phyloP scores from a whole-genome alignment of 1,140 invertebrate species.

The Phocides pigmalion region DNA sequence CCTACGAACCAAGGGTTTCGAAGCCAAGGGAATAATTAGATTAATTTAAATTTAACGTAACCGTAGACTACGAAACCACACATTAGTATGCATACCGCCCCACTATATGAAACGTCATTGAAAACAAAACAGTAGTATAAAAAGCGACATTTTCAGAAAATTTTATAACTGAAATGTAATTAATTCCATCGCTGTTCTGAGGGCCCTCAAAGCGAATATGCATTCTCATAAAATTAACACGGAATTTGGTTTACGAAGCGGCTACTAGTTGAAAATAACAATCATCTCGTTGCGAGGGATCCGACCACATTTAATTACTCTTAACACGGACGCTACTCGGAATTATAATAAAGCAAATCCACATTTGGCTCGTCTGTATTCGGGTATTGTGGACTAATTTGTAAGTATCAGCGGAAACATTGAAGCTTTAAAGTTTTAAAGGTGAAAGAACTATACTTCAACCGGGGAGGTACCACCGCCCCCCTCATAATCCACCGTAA shows the following conservation, averaged over 20 bases:
- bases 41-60: too few relatives aligned
- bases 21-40: too few relatives aligned
- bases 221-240: conserved; percentile 24
- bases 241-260: conserved; percentile 13
- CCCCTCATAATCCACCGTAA: too few relatives aligned
- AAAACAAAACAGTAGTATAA: too few relatives aligned
- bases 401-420: neutral
- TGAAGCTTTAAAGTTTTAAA: neutral
- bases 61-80: too few relatives aligned
- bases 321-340: conserved; percentile 27
- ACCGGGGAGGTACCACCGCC: too few relatives aligned
- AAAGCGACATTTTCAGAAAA: too few relatives aligned
- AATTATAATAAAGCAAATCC: conserved; percentile 39
- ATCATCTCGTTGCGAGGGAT: conserved; percentile 24
- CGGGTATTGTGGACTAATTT: neutral
- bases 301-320: conserved; percentile 37
- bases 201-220: neutral
- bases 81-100: too few relatives aligned
- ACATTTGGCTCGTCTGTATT: conserved; percentile 32
- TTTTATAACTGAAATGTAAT: too few relatives aligned
- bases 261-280: conserved; percentile 36
- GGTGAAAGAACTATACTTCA: neutral
- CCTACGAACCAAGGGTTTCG: too few relatives aligned
- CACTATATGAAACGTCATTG: too few relatives aligned
- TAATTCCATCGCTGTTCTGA: neutral